Conservation (phyloP, 2,797 vertebrate species). For the Hippoglossus hippoglossus region DNA sequence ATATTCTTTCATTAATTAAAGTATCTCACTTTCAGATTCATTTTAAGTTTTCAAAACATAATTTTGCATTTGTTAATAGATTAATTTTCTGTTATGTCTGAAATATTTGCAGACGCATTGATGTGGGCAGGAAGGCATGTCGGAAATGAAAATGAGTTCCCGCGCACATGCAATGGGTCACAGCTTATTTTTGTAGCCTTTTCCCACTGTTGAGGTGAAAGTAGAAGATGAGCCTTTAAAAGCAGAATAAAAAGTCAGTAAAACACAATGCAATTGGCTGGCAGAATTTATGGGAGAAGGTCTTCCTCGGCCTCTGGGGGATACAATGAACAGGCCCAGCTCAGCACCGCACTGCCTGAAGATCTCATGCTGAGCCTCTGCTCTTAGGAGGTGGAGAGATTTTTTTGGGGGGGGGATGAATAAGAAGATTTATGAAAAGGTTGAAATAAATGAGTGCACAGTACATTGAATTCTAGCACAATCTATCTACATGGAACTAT, state of each 20-base stretch:
- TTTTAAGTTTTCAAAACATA: neutral
- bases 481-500: neutral
- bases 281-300: conserved; percentile 30
- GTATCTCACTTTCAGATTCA: too few relatives aligned
- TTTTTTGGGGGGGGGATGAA: neutral
- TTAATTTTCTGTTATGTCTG: neutral
- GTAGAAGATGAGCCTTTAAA: conserved; percentile 24
- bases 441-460: conserved; percentile 2
- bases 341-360: conserved; percentile 13
- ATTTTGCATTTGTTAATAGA: neutral
- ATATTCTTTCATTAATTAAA: neutral
- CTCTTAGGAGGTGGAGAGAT: neutral
- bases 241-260: conserved; percentile 38
- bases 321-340: conserved; percentile 2
- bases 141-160: too few relatives aligned
- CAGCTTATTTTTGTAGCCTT: conserved; percentile 15
- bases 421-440: neutral
- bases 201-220: conserved; percentile 11
- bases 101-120: neutral
- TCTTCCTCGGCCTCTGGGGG: conserved; percentile 16
- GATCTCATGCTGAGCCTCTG: conserved; percentile 5
- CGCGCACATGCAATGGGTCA: neutral
- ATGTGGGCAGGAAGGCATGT: too few relatives aligned
- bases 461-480: conserved; percentile 16
- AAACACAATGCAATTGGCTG: conserved; percentile 34